A percentile compares a stretch with the other conserved stretches of the same genome.
phyloP scores from a whole-genome alignment of 2,888 invertebrate species.

The Caenorhabditis panamensis region DNA sequence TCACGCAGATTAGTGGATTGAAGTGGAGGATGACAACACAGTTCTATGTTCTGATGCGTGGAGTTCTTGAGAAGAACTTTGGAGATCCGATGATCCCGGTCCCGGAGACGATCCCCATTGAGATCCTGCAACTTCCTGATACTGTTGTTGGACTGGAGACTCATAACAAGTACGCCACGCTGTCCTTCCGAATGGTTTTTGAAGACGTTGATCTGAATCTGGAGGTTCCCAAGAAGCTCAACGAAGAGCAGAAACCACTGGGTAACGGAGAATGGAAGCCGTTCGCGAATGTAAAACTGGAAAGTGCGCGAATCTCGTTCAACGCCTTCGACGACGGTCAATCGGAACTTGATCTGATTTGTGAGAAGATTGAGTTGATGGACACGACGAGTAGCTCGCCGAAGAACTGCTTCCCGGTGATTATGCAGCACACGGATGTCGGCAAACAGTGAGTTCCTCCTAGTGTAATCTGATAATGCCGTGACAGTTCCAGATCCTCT shows the following conservation, averaged over 20 bases:
- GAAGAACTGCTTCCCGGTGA: conserved; percentile 45
- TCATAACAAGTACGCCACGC: conserved; percentile 80
- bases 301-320: conserved; percentile 82
- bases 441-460: conserved; percentile 22
- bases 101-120: conserved; percentile 79
- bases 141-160: conserved; percentile 56
- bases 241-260: background rate
- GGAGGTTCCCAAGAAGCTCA: conserved; percentile 47
- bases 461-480: background rate
- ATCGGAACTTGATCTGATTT: conserved; percentile 83
- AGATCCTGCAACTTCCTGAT: conserved; percentile 75
- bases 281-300: conserved; percentile 82
- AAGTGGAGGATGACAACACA: conserved; percentile 73
- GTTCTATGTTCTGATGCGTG: conserved; percentile 76
- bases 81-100: conserved; percentile 82
- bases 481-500: conserved; percentile 20
- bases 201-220: conserved; percentile 81
- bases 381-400: conserved; percentile 80
- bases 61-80: conserved; percentile 83
- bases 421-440: conserved; percentile 55
- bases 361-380: conserved; percentile 82
- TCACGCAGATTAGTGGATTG: conserved; percentile 64
- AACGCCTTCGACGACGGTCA: conserved; percentile 83
- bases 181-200: conserved; percentile 82
- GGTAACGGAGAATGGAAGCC: conserved; percentile 63